Percentiles rank a stretch among this genome's conserved stretches.
phyloP scores from a whole-genome alignment of 1,140 invertebrate genomes.

The Polyergus mexicanus region DNA sequence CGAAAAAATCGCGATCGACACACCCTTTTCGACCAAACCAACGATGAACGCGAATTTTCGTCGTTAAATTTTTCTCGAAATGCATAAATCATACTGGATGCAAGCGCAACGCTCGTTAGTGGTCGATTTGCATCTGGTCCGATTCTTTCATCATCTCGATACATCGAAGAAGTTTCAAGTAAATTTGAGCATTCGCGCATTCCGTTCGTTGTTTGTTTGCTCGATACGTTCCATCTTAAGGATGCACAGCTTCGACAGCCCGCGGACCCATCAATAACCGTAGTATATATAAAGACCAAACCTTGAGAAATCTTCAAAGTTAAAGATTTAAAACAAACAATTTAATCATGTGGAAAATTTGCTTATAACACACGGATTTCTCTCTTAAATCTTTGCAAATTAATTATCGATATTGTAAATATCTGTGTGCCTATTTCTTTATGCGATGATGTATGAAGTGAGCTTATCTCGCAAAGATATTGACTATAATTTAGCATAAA shows the following conservation, averaged over 20 bases:
- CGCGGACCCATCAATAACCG: slow-evolving; percentile 13
- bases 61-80: not conserved
- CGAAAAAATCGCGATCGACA: slow-evolving; percentile 23
- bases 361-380: not conserved
- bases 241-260: slow-evolving; percentile 19
- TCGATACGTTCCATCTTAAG: slow-evolving; percentile 30
- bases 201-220: slow-evolving; percentile 17
- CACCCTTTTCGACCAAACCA: not conserved
- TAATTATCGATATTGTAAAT: not conserved
- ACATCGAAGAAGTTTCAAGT: not conserved
- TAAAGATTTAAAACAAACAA: not conserved
- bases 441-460: not conserved
- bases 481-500: not conserved
- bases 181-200: not conserved
- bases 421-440: not conserved
- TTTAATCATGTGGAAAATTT: not conserved
- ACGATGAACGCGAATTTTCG: slow-evolving; percentile 2
- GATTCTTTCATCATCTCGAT: not conserved
- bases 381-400: not conserved
- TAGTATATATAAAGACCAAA: slow-evolving; percentile 49
- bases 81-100: not conserved
- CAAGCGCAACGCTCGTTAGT: not conserved
- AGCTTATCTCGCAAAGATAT: slow-evolving; percentile 8
- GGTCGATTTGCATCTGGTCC: not conserved
- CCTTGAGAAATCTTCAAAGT: not conserved